A percentile compares a stretch with the other conserved stretches of the same genome.
Evolutionary conservation across 2,888 invertebrate genomes (phyloP).

Genomic region (Globia sparganii): DNA sequence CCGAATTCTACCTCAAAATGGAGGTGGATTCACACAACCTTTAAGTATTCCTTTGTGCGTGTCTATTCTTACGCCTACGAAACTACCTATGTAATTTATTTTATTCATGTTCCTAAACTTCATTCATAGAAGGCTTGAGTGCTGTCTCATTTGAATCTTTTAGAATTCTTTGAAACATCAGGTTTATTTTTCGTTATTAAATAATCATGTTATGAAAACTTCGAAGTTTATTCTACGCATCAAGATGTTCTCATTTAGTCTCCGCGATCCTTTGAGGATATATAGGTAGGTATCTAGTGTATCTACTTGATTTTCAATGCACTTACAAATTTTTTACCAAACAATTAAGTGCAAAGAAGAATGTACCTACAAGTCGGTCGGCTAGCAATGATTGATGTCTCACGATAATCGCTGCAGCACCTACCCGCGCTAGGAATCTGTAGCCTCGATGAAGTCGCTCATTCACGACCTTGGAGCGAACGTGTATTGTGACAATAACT

Average conservation of each 20-base stretch:
- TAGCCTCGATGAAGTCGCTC: slow-evolving; percentile 54
- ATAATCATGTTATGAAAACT: background rate
- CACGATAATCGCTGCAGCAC: slow-evolving; percentile 49
- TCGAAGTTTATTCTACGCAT: background rate
- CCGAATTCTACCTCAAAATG: slow-evolving; percentile 25
- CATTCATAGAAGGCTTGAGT: slow-evolving; percentile 25
- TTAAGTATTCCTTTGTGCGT: slow-evolving; percentile 20
- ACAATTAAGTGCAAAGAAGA: slow-evolving; percentile 24
- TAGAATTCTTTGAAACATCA: background rate
- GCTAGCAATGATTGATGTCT: slow-evolving; percentile 47
- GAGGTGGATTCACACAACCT: slow-evolving; percentile 25
- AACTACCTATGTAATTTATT: slow-evolving; percentile 30
- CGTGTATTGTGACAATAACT: slow-evolving; percentile 42
- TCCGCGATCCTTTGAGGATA: background rate
- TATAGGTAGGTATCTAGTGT: background rate
- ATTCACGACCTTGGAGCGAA: slow-evolving; percentile 48
- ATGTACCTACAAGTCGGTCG: slow-evolving; percentile 33
- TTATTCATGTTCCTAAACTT: slow-evolving; percentile 27
- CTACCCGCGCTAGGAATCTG: slow-evolving; percentile 46
- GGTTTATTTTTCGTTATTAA: background rate
- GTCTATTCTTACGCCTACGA: slow-evolving; percentile 40
- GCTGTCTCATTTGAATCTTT: slow-evolving; percentile 28
- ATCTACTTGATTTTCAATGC: background rate
- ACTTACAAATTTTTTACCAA: slow-evolving; percentile 4
- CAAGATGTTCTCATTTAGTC: background rate